Conservation (phyloP, 53 echinoderm and acorn worm species). For the Zoroaster sp. region DNA sequence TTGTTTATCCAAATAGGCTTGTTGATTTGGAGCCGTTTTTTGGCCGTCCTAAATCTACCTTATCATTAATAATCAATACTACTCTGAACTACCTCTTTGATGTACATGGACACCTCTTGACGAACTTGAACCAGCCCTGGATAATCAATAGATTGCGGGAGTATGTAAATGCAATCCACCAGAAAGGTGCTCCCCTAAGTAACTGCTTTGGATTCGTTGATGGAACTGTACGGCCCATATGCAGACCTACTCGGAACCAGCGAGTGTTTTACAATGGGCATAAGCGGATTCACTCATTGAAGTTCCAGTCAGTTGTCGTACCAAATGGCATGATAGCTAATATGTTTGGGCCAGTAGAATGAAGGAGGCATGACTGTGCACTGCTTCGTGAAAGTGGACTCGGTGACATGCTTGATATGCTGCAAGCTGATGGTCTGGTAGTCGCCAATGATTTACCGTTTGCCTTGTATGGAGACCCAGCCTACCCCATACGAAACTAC, state of each 20-base stretch:
- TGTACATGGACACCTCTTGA: conserved; percentile 1
- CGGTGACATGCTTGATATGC: neutral
- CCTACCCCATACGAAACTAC: conserved; percentile 18
- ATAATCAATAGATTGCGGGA: neutral
- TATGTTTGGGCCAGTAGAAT: conserved; percentile 50
- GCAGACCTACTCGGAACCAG: conserved; percentile 13
- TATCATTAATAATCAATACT: conserved; percentile 32
- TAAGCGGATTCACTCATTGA: conserved; percentile 33
- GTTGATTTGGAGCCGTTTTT: conserved; percentile 42
- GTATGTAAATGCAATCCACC: conserved; percentile 13
- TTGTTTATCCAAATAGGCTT: conserved; percentile 50
- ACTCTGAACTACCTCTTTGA: conserved; percentile 31
- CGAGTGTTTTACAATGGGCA: conserved; percentile 42
- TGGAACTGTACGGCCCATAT: conserved; percentile 33
- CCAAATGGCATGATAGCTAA: conserved; percentile 45
- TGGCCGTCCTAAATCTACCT: conserved; percentile 13
- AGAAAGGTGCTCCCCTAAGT: conserved; percentile 25
- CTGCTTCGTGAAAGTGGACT: conserved; percentile 14
- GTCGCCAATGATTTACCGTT: neutral
- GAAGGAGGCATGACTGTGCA: conserved; percentile 45
- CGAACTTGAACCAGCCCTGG: conserved; percentile 39
- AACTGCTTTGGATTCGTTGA: conserved; percentile 53
- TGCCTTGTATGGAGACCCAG: conserved; percentile 40
- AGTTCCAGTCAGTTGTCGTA: conserved; percentile 48
- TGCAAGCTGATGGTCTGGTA: neutral